Conservation (phyloP, 2,888 invertebrate genomes). For the Synergus laeviventris region DNA sequence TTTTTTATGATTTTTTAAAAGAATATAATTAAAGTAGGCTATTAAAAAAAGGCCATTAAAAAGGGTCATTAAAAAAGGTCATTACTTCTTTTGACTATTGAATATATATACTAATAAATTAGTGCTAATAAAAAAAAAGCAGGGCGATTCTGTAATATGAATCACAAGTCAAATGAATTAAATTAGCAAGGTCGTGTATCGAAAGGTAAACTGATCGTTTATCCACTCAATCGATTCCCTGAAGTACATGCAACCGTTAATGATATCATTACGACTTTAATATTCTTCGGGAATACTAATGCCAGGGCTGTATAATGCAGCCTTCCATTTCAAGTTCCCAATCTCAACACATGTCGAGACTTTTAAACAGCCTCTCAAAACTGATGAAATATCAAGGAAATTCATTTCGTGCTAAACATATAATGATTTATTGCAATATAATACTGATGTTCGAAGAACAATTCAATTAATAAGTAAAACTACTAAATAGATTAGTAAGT, state of each 20-base stretch:
- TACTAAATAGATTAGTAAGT: too few species aligned
- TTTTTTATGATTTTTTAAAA: too few species aligned
- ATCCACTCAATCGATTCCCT: constrained; percentile 25
- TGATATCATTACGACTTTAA: constrained; percentile 3
- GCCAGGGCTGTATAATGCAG: neutral
- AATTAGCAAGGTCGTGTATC: constrained; percentile 21
- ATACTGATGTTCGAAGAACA: too few species aligned
- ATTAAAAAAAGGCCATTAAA: too few species aligned
- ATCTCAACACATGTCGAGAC: constrained; percentile 39
- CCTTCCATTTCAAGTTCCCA: constrained; percentile 36
- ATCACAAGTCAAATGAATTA: neutral
- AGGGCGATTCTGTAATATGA: neutral
- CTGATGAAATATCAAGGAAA: neutral
- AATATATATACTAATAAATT: too few species aligned
- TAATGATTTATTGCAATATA: neutral
- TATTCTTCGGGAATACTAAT: neutral
- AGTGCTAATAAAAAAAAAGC: too few species aligned
- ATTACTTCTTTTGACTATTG: too few species aligned
- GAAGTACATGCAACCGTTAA: constrained; percentile 26
- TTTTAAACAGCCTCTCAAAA: constrained; percentile 1
- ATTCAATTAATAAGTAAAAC: too few species aligned
- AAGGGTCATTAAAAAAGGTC: too few species aligned
- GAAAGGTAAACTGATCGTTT: constrained; percentile 20
- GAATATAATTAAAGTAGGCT: too few species aligned
- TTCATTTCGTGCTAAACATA: neutral